These are phyloP conservation scores for Centropus bengalensis DNA, from an alignment of 2,113 vertebrate species.

Conservation along the genomic window DNA sequence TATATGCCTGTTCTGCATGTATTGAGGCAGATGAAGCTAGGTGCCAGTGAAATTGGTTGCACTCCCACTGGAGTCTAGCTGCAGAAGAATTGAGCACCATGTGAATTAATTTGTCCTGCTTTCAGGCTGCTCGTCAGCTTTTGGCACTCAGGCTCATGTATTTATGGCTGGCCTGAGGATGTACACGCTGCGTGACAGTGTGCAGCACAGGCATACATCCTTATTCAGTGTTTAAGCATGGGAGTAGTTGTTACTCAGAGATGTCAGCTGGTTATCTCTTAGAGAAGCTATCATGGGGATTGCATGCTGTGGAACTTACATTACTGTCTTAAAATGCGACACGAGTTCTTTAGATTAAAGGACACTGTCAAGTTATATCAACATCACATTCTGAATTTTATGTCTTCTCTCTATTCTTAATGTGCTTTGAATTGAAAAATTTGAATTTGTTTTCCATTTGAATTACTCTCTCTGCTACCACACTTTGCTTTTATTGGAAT, in stretches of 20 bases:
- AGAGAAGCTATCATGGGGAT: background rate
- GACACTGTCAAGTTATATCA: background rate
- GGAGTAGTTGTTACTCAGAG: background rate
- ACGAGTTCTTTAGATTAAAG: conserved; percentile 6
- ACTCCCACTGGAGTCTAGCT: background rate
- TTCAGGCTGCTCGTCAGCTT: conserved; percentile 3
- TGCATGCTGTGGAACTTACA: background rate
- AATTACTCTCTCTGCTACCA: background rate
- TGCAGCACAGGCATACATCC: background rate
- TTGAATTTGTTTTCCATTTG: background rate
- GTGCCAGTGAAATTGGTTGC: background rate
- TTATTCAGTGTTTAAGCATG: conserved; percentile 3
- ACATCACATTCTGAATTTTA: background rate
- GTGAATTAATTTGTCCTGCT: conserved; percentile 16
- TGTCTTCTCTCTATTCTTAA: background rate
- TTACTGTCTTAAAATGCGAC: background rate
- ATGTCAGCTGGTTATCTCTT: conserved; percentile 2
- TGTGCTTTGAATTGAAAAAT: background rate
- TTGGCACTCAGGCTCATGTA: background rate
- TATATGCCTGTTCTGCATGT: background rate
- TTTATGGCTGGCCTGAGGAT: conserved; percentile 57
- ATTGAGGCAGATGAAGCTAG: background rate
- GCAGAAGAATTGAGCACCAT: background rate
- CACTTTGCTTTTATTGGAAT: background rate
- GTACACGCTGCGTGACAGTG: background rate